Conservation (phyloP, 1,140 invertebrate genomes). For the Teleogryllus occipitalis region DNA sequence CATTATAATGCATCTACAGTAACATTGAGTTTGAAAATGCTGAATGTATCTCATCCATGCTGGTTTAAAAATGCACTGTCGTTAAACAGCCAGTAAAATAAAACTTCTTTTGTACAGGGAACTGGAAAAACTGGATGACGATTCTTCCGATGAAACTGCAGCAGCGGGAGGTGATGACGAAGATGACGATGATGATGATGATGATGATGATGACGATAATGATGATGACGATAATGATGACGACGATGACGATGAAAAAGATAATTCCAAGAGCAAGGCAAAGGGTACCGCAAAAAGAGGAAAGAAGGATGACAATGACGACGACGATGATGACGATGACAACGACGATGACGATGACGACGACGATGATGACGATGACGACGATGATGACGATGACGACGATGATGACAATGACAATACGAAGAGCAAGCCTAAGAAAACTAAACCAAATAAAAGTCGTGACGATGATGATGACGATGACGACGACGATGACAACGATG, state of each 20-base stretch:
- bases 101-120: not conserved
- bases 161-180: not conserved
- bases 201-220: conserved; percentile 28
- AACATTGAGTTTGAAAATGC: too few relatives aligned
- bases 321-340: conserved; percentile 20
- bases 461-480: conserved; percentile 17
- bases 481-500: conserved; percentile 16
- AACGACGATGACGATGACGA: conserved; percentile 20
- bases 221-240: conserved; percentile 31
- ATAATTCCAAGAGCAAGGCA: conserved; percentile 20
- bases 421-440: too few relatives aligned
- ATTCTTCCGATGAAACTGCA: not conserved
- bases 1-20: too few relatives aligned
- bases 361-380: conserved; percentile 22
- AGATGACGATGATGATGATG: conserved; percentile 28
- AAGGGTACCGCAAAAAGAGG: conserved; percentile 23
- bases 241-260: conserved; percentile 18
- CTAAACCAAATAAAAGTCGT: too few relatives aligned
- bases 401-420: too few relatives aligned
- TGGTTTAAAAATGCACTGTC: too few relatives aligned
- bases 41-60: too few relatives aligned
- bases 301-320: conserved; percentile 16
- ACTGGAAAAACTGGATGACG: not conserved
- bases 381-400: too few relatives aligned
- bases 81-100: not conserved